Conservation (phyloP, 2,113 vertebrate genomes). For the Pampusana beccarii region DNA sequence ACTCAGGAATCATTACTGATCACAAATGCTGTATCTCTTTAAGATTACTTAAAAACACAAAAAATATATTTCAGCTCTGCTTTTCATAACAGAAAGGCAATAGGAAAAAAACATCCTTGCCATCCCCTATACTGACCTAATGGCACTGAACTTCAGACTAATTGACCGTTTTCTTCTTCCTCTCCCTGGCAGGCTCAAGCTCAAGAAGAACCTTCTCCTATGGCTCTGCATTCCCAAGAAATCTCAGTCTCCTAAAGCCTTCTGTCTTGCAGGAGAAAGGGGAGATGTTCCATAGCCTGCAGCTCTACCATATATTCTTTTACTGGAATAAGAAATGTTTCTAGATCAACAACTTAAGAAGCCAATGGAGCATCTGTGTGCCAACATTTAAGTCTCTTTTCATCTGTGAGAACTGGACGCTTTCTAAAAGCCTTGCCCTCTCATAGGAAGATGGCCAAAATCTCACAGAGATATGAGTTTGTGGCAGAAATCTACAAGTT, state of each 20-base stretch:
- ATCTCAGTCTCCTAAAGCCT: neutral
- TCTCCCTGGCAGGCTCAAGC: neutral
- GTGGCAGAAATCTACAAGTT: constrained; percentile 10
- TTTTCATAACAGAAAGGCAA: neutral
- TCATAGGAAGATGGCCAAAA: constrained; percentile 37
- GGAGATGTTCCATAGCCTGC: neutral
- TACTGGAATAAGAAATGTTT: constrained; percentile 10
- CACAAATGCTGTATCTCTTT: neutral
- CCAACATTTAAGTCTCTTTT: constrained; percentile 26
- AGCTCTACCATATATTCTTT: neutral
- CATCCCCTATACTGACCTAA: neutral
- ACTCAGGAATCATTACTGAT: neutral
- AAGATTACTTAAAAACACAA: neutral
- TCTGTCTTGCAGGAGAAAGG: neutral
- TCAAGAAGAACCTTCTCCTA: neutral
- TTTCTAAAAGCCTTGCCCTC: constrained; percentile 40
- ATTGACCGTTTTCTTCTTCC: neutral
- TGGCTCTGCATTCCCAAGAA: neutral
- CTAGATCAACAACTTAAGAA: constrained; percentile 42
- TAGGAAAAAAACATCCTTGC: neutral
- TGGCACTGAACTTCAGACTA: neutral
- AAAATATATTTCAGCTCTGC: neutral
- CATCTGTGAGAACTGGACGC: neutral
- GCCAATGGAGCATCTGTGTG: neutral
- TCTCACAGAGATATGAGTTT: neutral